phyloP scores from a whole-genome alignment of 2,888 invertebrate species.

The Agonopterix heracliana region DNA sequence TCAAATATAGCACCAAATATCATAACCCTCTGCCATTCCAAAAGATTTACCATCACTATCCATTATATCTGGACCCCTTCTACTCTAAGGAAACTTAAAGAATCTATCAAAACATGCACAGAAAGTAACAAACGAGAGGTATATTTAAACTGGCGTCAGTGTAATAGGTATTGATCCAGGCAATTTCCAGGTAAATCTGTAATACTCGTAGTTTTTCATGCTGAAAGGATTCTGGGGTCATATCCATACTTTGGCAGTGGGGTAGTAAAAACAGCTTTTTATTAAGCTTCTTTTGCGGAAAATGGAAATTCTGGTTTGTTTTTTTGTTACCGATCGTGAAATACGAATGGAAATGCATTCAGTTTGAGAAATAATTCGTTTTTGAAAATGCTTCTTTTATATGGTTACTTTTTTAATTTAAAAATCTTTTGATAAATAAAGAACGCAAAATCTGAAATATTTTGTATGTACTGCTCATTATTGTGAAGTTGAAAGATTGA shows the following conservation, averaged over 20 bases:
- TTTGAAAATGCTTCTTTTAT: too few species aligned
- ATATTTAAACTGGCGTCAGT: conserved; percentile 17
- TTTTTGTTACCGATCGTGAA: too few species aligned
- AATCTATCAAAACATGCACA: too few species aligned
- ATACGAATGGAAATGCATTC: too few species aligned
- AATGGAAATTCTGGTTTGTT: too few species aligned
- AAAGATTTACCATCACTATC: conserved; percentile 9
- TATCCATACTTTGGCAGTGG: conserved; percentile 8
- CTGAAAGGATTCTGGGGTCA: conserved; percentile 21
- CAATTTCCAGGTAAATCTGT: conserved; percentile 17
- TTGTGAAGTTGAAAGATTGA: too few species aligned
- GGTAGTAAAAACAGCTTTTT: background rate
- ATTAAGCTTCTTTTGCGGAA: background rate
- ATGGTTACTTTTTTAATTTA: too few species aligned
- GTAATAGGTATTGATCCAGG: conserved; percentile 32
- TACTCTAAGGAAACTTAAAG: background rate
- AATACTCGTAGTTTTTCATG: conserved; percentile 24
- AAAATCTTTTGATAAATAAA: too few species aligned
- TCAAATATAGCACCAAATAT: conserved; percentile 57
- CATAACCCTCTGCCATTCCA: conserved; percentile 25
- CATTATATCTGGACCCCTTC: conserved; percentile 25
- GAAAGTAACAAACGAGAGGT: conserved; percentile 10
- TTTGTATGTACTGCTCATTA: too few species aligned
- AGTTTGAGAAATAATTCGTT: too few species aligned
- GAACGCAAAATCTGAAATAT: too few species aligned